Base-by-base conservation (phyloP, 2,797 vertebrate genomes). In the Siniperca undulata region DNA sequence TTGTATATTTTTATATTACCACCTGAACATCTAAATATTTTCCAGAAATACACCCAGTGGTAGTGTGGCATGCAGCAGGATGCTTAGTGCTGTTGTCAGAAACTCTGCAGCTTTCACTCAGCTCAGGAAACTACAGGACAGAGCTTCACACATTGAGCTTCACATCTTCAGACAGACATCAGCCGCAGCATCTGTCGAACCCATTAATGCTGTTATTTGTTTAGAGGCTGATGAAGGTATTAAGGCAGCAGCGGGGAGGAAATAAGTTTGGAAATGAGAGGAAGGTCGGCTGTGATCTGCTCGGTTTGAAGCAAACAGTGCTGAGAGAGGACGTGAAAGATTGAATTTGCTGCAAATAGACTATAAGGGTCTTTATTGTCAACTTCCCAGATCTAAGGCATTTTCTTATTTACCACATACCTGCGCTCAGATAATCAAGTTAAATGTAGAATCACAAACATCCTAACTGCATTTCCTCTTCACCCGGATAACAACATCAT, bases 211-310 rank as follows among this genome's bases (percentile, higher is more conserved):
- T 53, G 59, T 36, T 80, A 55, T 83, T 83, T 82, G 83, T 86
- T 84, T 17, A 65, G 73, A 80, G 30, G 80, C 74, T 86, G 87
- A 89, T 83, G 89, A 87, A 80, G 78, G 76, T 62, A 80, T 87
- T 74, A 84, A 73, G 27, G 64, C 48, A 73, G 70, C 81, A 66
- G 77, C 27, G 40, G 55, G 82, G 77, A 78, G 75, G 79, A 90
- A 86, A 86, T 75, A 53, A 59, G 61, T n/a, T 55, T 2, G 65
- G 58, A 79, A 84, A 86, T 75, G 84, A 83, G 86, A 81, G 69
- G 76, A 88, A 85, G 77, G 64, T 64, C 7, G n/a, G 40, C 84
- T 75, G 82, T n/a, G 80, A 82, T 74, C 67, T 24, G 65, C 80
- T 58, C 77, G 11, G 58, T 56, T 24, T 50, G 81, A 71, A 27